These are phyloP conservation scores for Ariopsis seemanni DNA, from an alignment of 2,113 vertebrate species.

Conservation along the genomic window DNA sequence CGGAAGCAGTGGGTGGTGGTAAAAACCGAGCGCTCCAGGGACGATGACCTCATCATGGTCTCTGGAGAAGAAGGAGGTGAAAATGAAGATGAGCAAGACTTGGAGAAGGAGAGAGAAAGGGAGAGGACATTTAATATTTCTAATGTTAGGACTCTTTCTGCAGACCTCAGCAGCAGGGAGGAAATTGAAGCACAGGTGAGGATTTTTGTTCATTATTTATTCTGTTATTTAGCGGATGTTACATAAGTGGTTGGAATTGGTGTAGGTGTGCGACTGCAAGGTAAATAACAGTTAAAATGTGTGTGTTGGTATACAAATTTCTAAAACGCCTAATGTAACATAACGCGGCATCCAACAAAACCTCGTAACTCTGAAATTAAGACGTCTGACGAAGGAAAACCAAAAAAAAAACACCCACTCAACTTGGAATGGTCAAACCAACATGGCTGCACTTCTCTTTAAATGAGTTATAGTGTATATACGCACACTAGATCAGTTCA, in stretches of 20 bases:
- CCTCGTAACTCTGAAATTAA: neutral
- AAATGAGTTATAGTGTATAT: no score
- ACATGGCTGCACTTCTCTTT: neutral
- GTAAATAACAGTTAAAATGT: neutral
- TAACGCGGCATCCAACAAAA: no score
- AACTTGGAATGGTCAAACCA: neutral
- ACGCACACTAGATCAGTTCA: no score
- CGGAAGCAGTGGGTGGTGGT: slow-evolving; percentile 89
- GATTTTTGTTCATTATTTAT: neutral
- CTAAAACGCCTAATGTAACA: neutral
- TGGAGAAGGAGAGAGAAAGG: slow-evolving; percentile 59
- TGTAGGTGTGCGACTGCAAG: neutral
- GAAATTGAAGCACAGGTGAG: slow-evolving; percentile 74
- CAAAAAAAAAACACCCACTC: neutral
- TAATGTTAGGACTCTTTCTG: slow-evolving; percentile 81
- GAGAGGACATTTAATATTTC: slow-evolving; percentile 80
- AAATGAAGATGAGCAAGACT: slow-evolving; percentile 77
- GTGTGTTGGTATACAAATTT: neutral
- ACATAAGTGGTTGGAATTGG: neutral
- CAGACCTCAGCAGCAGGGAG: slow-evolving; percentile 60
- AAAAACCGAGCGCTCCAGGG: slow-evolving; percentile 81
- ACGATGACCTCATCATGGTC: slow-evolving; percentile 85
- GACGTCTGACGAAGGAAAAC: neutral
- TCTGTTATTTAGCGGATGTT: neutral
- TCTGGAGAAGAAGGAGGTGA: slow-evolving; percentile 82